A percentile compares a stretch with the other conserved stretches of the same genome.
These are phyloP conservation scores for Lampris megalopsis DNA, from an alignment of 2,113 vertebrate genomes.

Conservation along the genomic window DNA sequence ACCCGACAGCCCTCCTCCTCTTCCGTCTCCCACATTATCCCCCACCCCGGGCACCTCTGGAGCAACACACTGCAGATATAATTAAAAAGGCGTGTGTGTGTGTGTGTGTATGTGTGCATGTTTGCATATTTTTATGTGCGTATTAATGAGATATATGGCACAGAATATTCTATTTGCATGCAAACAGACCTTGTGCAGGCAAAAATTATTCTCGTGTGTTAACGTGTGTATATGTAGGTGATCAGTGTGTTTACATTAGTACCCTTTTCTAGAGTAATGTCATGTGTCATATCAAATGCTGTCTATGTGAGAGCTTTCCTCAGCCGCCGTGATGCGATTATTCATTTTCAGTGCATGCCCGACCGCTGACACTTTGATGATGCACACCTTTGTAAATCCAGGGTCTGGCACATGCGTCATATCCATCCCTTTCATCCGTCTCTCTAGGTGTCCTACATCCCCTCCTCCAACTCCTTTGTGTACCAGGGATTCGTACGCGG, in stretches of 20 bases:
- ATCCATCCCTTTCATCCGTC: conserved; percentile 60
- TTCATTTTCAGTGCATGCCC: conserved; percentile 66
- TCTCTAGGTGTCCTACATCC: conserved; percentile 92
- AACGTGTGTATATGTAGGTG: neutral
- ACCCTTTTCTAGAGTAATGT: conserved; percentile 53
- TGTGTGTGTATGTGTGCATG: conserved; percentile 8
- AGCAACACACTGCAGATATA: conserved; percentile 62
- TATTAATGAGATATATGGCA: neutral
- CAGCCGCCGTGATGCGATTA: conserved; percentile 67
- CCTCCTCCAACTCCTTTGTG: conserved; percentile 92
- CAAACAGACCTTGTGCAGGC: neutral
- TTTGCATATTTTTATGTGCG: conserved; percentile 14
- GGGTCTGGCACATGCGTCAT: conserved; percentile 64
- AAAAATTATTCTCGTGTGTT: conserved; percentile 16
- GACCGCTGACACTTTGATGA: conserved; percentile 76
- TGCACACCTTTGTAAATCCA: conserved; percentile 59
- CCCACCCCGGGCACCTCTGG: conserved; percentile 53
- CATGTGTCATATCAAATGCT: conserved; percentile 72
- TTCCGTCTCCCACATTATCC: conserved; percentile 48
- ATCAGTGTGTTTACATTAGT: conserved; percentile 50
- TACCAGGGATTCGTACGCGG: conserved; percentile 98
- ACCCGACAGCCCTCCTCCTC: conserved; percentile 66
- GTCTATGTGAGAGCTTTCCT: conserved; percentile 62
- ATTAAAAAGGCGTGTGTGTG: conserved; percentile 71
- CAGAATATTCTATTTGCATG: neutral